phyloP scores from a whole-genome alignment of 2,888 invertebrate genomes.

The Habrosyne pyritoides region DNA sequence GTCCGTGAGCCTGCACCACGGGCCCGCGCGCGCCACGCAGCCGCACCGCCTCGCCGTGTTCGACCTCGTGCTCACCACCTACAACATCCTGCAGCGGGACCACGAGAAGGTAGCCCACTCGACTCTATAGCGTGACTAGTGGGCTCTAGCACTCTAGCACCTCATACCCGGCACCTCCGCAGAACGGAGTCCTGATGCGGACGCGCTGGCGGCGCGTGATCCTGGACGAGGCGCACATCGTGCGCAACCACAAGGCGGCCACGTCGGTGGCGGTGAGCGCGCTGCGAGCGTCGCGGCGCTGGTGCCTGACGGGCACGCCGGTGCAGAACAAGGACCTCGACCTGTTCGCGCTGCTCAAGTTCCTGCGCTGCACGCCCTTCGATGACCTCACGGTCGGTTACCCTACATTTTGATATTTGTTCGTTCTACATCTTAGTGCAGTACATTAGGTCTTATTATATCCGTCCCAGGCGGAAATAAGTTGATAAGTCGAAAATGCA shows the following conservation, averaged over 20 bases:
- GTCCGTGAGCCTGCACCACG: slow-evolving; percentile 90
- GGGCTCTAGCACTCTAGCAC: too few relatives aligned
- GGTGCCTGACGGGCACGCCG: slow-evolving; percentile 95
- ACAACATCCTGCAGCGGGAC: slow-evolving; percentile 88
- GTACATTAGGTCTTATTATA: too few relatives aligned
- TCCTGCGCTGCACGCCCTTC: slow-evolving; percentile 93
- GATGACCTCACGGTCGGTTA: slow-evolving; percentile 89
- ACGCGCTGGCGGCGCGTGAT: slow-evolving; percentile 94
- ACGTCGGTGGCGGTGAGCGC: slow-evolving; percentile 88
- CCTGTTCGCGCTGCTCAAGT: slow-evolving; percentile 91
- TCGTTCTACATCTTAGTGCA: neutral
- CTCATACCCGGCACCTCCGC: too few relatives aligned
- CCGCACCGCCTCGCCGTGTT: slow-evolving; percentile 85
- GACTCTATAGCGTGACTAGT: too few relatives aligned
- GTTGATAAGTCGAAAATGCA: too few relatives aligned
- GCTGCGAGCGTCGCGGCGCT: slow-evolving; percentile 83
- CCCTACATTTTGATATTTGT: neutral
- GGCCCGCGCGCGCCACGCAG: slow-evolving; percentile 87
- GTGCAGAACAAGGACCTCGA: slow-evolving; percentile 97
- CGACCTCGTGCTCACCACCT: slow-evolving; percentile 96
- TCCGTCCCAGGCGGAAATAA: too few relatives aligned
- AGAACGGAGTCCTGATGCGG: slow-evolving; percentile 85
- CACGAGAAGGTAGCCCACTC: slow-evolving; percentile 75
- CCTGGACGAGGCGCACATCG: slow-evolving; percentile 96
- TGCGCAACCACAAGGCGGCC: slow-evolving; percentile 93